Conservation (phyloP, 2,113 vertebrate species). For the Calidris pygmaea region DNA sequence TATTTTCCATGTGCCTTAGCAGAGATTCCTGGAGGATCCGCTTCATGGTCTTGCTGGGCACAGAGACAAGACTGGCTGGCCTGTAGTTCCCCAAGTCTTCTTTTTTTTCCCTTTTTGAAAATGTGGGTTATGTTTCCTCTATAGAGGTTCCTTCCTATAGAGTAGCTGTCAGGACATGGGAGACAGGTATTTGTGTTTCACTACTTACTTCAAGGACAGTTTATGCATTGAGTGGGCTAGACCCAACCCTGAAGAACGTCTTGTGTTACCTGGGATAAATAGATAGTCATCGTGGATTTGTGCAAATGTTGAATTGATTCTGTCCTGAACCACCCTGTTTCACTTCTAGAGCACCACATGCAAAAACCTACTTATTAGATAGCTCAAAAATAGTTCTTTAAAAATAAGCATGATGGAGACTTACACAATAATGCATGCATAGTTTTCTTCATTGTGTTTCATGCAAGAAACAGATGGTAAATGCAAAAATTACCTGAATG, state of each 20-base stretch:
- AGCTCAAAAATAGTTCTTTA: neutral
- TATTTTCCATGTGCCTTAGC: no score
- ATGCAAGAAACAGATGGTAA: neutral
- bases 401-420: neutral
- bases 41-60: no score
- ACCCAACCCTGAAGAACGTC: neutral
- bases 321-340: neutral
- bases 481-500: neutral
- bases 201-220: neutral
- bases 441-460: neutral
- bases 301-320: neutral
- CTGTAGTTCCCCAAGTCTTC: no score
- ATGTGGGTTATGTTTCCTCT: no score
- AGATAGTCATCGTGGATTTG: neutral
- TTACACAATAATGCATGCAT: neutral
- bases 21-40: no score
- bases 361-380: neutral
- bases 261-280: neutral
- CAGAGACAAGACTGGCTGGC: no score
- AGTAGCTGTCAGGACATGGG: neutral
- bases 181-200: neutral
- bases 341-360: neutral
- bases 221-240: neutral
- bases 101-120: no score
- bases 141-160: no score